Evolutionary conservation across 1,140 invertebrate genomes (phyloP), one percentile per base, ranked within the genome.

Genomic region (Lineus longissimus): DNA sequence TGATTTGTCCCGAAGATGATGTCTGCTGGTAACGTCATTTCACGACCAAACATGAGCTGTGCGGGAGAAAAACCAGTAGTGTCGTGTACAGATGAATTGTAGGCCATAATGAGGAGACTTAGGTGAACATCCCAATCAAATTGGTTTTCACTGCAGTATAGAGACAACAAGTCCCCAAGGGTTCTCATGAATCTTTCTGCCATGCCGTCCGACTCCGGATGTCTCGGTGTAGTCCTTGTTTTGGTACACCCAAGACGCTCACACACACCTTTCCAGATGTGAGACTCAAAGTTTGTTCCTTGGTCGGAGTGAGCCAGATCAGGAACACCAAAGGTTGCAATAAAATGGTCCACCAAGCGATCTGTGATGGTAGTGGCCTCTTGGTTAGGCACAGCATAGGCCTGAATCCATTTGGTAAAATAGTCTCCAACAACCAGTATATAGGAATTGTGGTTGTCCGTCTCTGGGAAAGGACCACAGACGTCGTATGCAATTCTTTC

Each of bases 321-420:
- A 25, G 60, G 65, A 4, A 66, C 43, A 1, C 67, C 63, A 63
- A 62, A 62, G 30, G 60, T 40, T 2, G 58, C 23, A 54, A 68
- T 73, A 29, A 83, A 56, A n/a, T 73, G 63, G 7, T 77, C 36
- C 27, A 67, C 59, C 15, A 69, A 45, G 19, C 70, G 68, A 9
- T 70, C 64, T 13, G 67, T 67, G n/a, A 78, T 68, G n/a, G 71
- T 67, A 6, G 61, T 54, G 9, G 73, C 64, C 30, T 66, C 47
- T 22, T 72, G 68, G 57, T 70, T 61, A 19, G 47, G 61, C 7
- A 74, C 27, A 1, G 77, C 55, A 62, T 55, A 62, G 9, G 70
- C 69, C 41, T 76, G 67, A 2, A 64, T 55, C 55, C 61, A 81
- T 61, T 75, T 73, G 2, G 78, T 77, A n/a, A 73, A 71, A 59